Conservation (phyloP, 2,113 vertebrate species). For the Haplotaxodon microlepis region DNA sequence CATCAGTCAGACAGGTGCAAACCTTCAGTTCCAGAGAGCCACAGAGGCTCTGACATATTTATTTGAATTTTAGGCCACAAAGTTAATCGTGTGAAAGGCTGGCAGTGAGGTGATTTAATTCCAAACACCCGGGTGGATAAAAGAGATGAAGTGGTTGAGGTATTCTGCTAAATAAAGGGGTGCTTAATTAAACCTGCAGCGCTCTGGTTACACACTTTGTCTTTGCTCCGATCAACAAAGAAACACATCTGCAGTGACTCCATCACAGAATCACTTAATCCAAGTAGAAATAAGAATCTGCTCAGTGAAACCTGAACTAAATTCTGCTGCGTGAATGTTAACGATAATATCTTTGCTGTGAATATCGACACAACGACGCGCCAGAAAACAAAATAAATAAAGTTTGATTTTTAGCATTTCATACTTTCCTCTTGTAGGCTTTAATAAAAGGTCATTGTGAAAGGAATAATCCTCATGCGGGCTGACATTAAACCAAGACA, state of each 20-base stretch:
- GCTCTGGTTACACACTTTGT: background rate
- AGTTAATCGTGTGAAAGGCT: background rate
- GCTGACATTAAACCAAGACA: background rate
- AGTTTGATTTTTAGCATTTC: background rate
- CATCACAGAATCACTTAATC: background rate
- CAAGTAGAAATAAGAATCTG: background rate
- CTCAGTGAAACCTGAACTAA: background rate
- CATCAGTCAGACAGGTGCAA: background rate
- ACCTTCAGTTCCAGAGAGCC: background rate
- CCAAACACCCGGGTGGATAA: background rate
- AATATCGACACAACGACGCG: accelerated
- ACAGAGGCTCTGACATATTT: background rate
- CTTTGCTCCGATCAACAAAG: background rate
- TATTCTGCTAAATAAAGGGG: background rate
- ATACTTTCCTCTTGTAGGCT: background rate
- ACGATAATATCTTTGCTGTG: background rate
- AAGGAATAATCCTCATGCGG: background rate
- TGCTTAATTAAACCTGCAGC: background rate
- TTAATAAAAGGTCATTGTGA: background rate
- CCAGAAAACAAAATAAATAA: background rate
- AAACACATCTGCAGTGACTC: background rate
- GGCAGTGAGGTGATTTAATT: background rate
- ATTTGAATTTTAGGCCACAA: background rate
- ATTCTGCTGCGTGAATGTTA: background rate
- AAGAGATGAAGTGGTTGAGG: background rate